Evolutionary conservation across 2,113 vertebrate genomes (phyloP).

Genomic region (Antechinus flavipes): DNA sequence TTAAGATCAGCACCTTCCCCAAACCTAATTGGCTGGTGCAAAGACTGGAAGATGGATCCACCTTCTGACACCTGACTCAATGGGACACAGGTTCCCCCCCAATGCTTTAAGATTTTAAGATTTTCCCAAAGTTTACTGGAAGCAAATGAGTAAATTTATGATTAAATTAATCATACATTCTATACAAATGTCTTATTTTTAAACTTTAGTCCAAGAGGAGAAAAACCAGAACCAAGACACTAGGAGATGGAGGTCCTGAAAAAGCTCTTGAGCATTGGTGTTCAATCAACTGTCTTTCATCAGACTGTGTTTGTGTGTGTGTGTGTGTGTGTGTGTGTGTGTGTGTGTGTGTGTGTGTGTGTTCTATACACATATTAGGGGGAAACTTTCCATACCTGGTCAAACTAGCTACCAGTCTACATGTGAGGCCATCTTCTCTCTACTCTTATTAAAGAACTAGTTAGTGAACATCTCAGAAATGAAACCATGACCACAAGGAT

Average conservation of each 20-base stretch:
- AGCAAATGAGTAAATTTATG: neutral
- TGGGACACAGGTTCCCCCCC: neutral
- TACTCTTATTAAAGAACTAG: neutral
- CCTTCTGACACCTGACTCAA: neutral
- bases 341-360: too few species aligned
- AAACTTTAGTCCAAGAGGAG: neutral
- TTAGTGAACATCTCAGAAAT: neutral
- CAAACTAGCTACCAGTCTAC: neutral
- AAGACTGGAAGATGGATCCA: neutral
- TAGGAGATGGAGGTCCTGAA: neutral
- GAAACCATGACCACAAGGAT: neutral
- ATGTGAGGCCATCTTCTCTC: neutral
- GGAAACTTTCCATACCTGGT: neutral
- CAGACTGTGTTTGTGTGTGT: neutral
- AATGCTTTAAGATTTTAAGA: neutral
- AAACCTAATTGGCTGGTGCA: neutral
- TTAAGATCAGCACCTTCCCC: neutral
- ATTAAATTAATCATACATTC: neutral
- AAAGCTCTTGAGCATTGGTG: neutral
- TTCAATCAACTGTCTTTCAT: neutral
- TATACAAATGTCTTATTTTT: neutral
- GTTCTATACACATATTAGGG: neutral
- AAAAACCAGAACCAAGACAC: neutral
- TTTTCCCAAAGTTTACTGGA: neutral
- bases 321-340: too few species aligned